Evolutionary conservation across 2,888 invertebrate genomes (phyloP).

Genomic region (Sepiola atlantica): DNA sequence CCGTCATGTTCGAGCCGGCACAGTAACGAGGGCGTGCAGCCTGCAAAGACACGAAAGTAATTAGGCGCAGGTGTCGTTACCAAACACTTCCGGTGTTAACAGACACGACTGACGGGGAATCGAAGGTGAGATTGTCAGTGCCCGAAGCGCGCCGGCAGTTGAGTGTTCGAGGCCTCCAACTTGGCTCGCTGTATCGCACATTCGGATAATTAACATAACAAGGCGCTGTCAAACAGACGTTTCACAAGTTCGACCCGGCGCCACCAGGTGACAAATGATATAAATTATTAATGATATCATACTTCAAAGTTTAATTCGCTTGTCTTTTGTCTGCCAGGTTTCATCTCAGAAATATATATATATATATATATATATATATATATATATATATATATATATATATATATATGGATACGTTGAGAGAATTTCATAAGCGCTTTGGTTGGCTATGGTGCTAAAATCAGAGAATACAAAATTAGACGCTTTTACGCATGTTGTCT

Average conservation of each 20-base stretch:
- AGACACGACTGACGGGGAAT: neutral
- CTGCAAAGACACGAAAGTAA: neutral
- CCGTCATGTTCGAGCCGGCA: neutral
- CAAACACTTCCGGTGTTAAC: conserved; percentile 14
- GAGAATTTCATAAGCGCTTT: no score
- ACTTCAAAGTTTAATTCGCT: neutral
- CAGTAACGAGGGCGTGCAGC: neutral
- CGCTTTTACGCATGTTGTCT: no score
- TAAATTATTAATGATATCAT: neutral
- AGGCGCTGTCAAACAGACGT: conserved; percentile 13
- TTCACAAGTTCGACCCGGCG: neutral
- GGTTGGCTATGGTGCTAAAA: no score
- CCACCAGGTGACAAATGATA: neutral
- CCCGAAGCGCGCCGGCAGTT: neutral
- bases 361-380: no score
- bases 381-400: no score
- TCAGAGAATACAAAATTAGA: no score
- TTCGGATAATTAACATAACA: neutral
- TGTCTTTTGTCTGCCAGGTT: neutral
- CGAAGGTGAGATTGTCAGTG: neutral
- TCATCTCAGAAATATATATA: no score
- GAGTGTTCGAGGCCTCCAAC: neutral
- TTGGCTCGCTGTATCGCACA: neutral
- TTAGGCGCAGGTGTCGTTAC: neutral
- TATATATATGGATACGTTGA: no score